These are phyloP conservation scores for Tenrec ecaudatus DNA, from an alignment of 2,113 vertebrate genomes.

Conservation along the genomic window DNA sequence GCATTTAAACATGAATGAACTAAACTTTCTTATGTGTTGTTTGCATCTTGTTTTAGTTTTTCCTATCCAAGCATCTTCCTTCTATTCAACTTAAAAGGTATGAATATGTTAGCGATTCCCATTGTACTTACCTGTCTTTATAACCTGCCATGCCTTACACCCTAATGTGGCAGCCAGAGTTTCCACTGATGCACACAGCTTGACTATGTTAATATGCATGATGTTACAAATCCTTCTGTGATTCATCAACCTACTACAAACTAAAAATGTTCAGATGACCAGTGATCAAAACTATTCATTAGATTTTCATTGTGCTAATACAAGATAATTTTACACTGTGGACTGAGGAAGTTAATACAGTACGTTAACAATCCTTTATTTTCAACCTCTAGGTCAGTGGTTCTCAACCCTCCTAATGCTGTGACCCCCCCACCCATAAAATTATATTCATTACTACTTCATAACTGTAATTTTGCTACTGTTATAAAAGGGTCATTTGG, in stretches of 20 bases:
- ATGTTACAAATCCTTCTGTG: neutral
- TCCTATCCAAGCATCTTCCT: neutral
- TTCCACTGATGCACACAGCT: neutral
- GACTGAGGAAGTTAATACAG: neutral
- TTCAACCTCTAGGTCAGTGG: neutral
- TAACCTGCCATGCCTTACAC: neutral
- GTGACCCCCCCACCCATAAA: no score
- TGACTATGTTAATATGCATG: neutral
- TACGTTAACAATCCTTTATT: neutral
- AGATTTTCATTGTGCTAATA: slow-evolving; percentile 9
- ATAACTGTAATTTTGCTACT: no score
- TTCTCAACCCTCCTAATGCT: no score
- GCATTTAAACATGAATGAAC: neutral
- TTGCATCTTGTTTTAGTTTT: neutral
- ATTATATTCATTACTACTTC: no score
- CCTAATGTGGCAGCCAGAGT: neutral
- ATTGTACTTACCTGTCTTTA: slow-evolving; percentile 12
- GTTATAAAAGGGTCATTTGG: no score
- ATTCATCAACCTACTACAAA: slow-evolving; percentile 47
- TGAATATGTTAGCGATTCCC: neutral
- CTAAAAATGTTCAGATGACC: slow-evolving; percentile 47
- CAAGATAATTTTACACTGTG: slow-evolving; percentile 4
- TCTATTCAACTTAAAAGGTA: neutral
- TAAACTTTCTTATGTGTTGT: neutral
- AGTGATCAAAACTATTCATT: slow-evolving; percentile 36